phyloP scores from a whole-genome alignment of 2,113 vertebrate genomes.

The Gobius niger region DNA sequence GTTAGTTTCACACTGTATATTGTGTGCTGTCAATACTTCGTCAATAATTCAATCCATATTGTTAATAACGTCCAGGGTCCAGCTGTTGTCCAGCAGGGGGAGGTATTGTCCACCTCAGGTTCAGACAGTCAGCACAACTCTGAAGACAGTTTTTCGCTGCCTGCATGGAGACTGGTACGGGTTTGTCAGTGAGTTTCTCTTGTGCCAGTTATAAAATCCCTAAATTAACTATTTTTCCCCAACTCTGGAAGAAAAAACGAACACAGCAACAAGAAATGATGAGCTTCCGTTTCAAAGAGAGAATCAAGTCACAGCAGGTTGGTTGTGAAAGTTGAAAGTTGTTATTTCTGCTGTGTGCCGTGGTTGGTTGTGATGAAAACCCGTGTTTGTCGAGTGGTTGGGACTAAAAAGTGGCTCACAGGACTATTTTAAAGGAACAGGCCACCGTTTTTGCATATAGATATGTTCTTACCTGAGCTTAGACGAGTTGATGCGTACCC shows the following conservation, averaged over 20 bases:
- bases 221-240: not conserved
- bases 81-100: constrained; percentile 63
- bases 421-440: too few relatives aligned
- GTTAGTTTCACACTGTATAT: constrained; percentile 22
- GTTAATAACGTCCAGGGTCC: not conserved
- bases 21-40: too few relatives aligned
- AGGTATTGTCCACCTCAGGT: constrained; percentile 59
- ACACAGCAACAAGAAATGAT: constrained; percentile 69
- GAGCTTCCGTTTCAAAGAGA: constrained; percentile 72
- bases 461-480: too few relatives aligned
- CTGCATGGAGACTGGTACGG: constrained; percentile 90
- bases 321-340: not conserved
- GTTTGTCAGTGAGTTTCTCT: not conserved
- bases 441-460: too few relatives aligned
- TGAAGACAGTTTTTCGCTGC: constrained; percentile 61
- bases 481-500: too few relatives aligned
- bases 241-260: constrained; percentile 59
- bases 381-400: too few relatives aligned
- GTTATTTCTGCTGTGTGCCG: not conserved
- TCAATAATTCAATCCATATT: not conserved
- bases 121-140: constrained; percentile 65
- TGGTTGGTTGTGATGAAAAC: not conserved
- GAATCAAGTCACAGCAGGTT: constrained; percentile 59
- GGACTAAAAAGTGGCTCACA: too few relatives aligned
- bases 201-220: not conserved